Percentiles rank a stretch among this genome's conserved stretches.
Conservation (phyloP, 2,797 vertebrate genomes). For the Mus caroli region DNA sequence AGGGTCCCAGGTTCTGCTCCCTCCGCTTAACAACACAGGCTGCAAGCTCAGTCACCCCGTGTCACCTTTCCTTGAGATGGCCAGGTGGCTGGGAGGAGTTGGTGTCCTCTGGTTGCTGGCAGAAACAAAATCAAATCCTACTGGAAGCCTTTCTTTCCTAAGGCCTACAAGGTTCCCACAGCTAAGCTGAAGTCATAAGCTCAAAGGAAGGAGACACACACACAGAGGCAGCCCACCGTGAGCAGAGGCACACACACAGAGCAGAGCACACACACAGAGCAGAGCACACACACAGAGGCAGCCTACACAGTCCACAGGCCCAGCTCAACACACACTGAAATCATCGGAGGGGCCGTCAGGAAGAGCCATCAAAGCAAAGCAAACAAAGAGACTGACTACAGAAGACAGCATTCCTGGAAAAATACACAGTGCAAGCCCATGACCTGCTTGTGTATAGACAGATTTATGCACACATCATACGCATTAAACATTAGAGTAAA, state of each 20-base stretch:
- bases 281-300: too few relatives aligned
- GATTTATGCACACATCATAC: neutral
- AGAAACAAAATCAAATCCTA: neutral
- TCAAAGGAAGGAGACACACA: neutral
- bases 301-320: neutral
- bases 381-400: neutral
- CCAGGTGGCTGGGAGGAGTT: neutral
- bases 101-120: neutral
- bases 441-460: neutral
- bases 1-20: too few relatives aligned
- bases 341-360: neutral
- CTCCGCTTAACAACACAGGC: neutral
- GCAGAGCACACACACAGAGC: too few relatives aligned
- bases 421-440: neutral
- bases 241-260: neutral
- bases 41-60: neutral
- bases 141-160: neutral
- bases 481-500: neutral
- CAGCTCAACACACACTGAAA: neutral
- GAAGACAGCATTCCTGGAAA: neutral
- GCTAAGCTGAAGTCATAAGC: neutral
- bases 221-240: neutral
- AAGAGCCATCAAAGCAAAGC: neutral
- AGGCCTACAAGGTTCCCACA: neutral
- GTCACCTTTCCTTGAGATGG: neutral